Base-by-base conservation (phyloP, 1,140 invertebrate species). In the Hestina assimilis region DNA sequence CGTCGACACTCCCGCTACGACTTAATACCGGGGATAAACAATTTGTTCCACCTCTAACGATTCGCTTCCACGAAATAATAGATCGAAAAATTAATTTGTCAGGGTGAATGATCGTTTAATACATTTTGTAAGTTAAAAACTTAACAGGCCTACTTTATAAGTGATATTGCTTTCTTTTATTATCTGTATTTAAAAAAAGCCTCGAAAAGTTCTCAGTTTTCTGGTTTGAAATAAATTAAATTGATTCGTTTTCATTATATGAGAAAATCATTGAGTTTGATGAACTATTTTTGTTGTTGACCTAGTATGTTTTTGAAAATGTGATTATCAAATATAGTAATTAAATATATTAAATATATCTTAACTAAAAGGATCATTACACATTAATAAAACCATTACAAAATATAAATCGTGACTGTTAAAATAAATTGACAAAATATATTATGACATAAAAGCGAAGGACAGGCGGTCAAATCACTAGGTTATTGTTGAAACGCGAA, bases 1-100 rank as follows among this genome's bases (percentile, higher is more conserved):
- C 72, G 67, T 62, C 66, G 64, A 66, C 74, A 73, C 69, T 72
- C 68, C 65, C 59, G 69, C 63, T 59, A 64, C 58, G 60, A 61
- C 69, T 75, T 80, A 77, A 83, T 79, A 67, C 71, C 71, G 62
- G 66, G 65, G 69, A 80, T 84, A 82, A 87, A 79, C 78, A 75
- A 87, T 87, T 84, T 70, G 83, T 78, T 83, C 71, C 79, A 71
- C 69, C 66, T 76, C 69, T 38, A 58, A 68, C 69, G 63, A 77
- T 79, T 77, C 69, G 57, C 57, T 71, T 63, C 66, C 50, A 67
- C 69, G 57, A 66, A 66, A 64, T 82, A 72, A 73, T 76, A 72
- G 63, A 70, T 74, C 45, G 59, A 68, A 76, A 74, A 80, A 82
- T 75, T 78, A 72, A 80, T 79, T 82, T 72, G 69, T 66, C 53